Base-by-base conservation (phyloP, 2,888 invertebrate species). In the Aplocera efformata region DNA sequence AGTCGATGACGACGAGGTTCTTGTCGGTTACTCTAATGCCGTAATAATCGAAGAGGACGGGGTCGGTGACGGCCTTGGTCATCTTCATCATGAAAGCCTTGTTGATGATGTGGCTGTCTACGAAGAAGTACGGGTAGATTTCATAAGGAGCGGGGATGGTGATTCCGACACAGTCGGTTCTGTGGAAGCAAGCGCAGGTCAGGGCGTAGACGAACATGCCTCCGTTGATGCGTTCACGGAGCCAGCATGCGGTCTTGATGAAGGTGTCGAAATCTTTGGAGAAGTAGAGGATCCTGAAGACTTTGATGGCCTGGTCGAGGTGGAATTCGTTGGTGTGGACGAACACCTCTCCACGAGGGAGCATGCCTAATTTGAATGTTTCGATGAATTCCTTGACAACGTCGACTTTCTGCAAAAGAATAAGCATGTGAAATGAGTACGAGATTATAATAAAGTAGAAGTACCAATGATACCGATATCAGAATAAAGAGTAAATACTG, bases 51-150 rank as follows among this genome's bases (percentile, higher is more conserved):
- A 85, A 71, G 48, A 91, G 63, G 34, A 88, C 74, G 7, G 90
- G 89, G 58, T 91, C 85, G 21, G 81, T 67, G 48, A 84, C 82
- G 22, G 90, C 91, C 33, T 90, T 91, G 57, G 90, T 89, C 86
- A 90, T 90, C 67, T 90, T 91, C 74, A 92, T 85, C 69, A 90
- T 83, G 58, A 91, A 89, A 0, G 92, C 93, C 60, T 92, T 90
- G 62, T 92, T 90, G 56, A 95, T 92, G 59, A 93, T 88, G 60
- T 93, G 91, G 58, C 90, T 83, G 78, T 93, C 92, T 68, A 94
- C 91, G 88, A 94, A 94, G 79, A 91, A 90, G 72, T 93, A 91
- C 1, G 95, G 95, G 78, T 92, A 91, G 71, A 94, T 90, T 78
- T 95, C 95, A 67, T 94, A 94, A 26, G 91, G 90, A 13, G 94